phyloP scores from a whole-genome alignment of 2,113 vertebrate species.

The Tympanuchus pallidicinctus region DNA sequence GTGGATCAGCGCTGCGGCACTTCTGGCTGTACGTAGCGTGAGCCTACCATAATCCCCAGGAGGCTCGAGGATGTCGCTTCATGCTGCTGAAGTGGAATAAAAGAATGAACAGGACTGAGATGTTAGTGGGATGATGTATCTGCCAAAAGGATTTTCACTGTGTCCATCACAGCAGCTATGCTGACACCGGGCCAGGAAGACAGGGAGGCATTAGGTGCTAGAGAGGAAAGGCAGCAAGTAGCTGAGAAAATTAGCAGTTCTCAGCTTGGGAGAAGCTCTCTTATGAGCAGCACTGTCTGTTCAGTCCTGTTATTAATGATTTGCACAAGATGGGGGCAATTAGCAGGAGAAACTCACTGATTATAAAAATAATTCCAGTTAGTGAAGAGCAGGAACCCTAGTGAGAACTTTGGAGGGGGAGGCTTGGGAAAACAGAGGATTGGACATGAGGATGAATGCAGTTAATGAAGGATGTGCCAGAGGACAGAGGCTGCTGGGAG shows the following conservation, averaged over 20 bases:
- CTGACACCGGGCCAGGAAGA: background rate
- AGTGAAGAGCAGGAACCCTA: background rate
- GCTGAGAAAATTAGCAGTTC: background rate
- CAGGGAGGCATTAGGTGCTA: background rate
- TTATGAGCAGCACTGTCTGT: background rate
- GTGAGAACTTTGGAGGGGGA: background rate
- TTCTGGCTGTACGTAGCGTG: background rate
- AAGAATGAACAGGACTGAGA: background rate
- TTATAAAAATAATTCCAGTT: background rate
- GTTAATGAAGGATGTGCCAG: background rate
- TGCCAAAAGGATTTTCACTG: background rate
- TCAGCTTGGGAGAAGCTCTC: background rate
- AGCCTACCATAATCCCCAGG: background rate
- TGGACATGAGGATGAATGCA: background rate
- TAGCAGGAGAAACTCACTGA: background rate
- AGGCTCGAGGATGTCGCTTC: background rate
- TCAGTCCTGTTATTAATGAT: background rate
- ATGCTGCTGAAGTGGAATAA: background rate
- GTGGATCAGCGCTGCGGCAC: background rate
- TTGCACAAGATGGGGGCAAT: background rate
- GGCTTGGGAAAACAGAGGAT: fast-evolving
- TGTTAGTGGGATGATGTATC: background rate
- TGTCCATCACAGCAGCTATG: background rate
- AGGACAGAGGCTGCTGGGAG: background rate
- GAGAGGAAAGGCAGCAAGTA: background rate